Evolutionary conservation across 2,797 vertebrate genomes (phyloP).

Genomic region (Anabacerthia variegaticeps): DNA sequence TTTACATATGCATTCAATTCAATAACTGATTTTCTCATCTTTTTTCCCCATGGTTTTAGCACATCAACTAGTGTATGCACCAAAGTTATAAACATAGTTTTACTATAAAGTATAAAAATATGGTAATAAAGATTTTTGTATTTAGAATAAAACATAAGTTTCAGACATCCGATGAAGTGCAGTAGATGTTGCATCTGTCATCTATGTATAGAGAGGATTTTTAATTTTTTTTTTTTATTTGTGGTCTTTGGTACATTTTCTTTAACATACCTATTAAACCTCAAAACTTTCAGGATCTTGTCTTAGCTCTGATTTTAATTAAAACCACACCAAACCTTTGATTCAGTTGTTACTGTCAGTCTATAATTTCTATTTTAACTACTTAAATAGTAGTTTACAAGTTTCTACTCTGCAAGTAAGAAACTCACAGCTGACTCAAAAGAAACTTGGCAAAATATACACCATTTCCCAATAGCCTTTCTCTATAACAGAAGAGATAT

Average conservation of each 20-base stretch:
- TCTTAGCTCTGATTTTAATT: not conserved
- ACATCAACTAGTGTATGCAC: not conserved
- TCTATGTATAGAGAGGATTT: not conserved
- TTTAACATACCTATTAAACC: not conserved
- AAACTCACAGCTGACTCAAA: not conserved
- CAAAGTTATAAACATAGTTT: not conserved
- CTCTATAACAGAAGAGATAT: not conserved
- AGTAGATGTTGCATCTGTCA: not conserved
- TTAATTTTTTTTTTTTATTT: not conserved
- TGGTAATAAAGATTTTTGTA: not conserved
- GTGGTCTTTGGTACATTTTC: not conserved
- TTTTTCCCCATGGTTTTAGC: not conserved
- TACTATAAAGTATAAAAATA: not conserved
- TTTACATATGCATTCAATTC: not conserved
- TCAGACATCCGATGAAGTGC: not conserved
- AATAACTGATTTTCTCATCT: not conserved
- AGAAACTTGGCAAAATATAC: not conserved
- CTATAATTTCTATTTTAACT: not conserved
- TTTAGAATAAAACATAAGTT: not conserved
- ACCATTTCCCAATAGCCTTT: conserved; percentile 18
- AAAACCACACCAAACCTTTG: not conserved
- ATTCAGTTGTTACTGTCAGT: not conserved
- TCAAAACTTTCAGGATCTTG: not conserved
- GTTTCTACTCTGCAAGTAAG: not conserved
- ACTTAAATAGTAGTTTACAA: too few species aligned